Base-by-base conservation (phyloP, 2,113 vertebrate genomes). In the Barnardius zonarius region DNA sequence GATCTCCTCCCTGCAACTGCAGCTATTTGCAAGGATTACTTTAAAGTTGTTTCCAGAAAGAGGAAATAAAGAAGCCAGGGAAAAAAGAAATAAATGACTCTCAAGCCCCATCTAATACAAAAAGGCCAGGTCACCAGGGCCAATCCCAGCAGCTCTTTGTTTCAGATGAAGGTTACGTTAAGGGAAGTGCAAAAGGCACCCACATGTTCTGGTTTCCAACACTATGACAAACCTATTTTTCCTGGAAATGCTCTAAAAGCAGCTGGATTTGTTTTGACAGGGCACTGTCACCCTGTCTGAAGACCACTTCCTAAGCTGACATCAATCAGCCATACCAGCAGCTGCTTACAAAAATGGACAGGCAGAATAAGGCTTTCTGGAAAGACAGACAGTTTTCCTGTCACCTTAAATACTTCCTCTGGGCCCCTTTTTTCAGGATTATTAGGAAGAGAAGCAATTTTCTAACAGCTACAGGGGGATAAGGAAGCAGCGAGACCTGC, bases 181-280 rank as follows among this genome's bases (percentile, higher is more conserved):
- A 93, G 35, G 46, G 80, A 75, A 92, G 70, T 3, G 52, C 49
- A 70, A 74, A 79, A 94, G 62, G 23, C 74, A 55, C 62, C 79
- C 55, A 20, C 11, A 24, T 41, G n/a, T n/a, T 68, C 87, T 92
- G 35, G 16, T 49, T 92, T 84, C 68, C 31, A 81, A 41, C 17
- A 20, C 31, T 18, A n/a, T 1, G 11, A 79, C 49, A 92, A 84
- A 88, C 39, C 78, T 86, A 24, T 41, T 92, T 86, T 95, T 95
- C 85, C 92, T 81, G 46, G 82, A 91, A 96, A 91, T 80, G 91
- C 77, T 88, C 62, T 76, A 85, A 92, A 96, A 91, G 95, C 90
- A 75, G 37, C 66, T 94, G 83, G 90, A 91, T 94, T 95, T 87
- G 90, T 90, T 92, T 83, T 88, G 85, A 94, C 91, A 85, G 59